Percentiles rank a stretch among this genome's conserved stretches.
phyloP scores from a whole-genome alignment of 2,797 vertebrate species.

The Neostethus bicornis region DNA sequence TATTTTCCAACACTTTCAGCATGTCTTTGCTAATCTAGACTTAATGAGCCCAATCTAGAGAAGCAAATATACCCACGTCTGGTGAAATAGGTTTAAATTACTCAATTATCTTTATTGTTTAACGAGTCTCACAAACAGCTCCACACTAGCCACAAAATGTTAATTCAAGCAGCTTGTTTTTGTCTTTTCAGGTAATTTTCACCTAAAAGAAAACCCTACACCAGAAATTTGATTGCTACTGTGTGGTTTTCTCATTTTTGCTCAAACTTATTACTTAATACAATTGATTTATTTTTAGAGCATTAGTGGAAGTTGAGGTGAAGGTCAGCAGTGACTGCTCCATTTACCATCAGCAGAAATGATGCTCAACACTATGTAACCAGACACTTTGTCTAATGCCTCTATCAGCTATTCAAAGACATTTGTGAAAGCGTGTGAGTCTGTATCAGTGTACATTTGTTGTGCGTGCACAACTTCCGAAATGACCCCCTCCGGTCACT shows the following conservation, averaged over 20 bases:
- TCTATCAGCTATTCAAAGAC: constrained; percentile 43
- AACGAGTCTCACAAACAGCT: neutral
- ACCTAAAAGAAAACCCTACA: too few relatives aligned
- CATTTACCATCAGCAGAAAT: constrained; percentile 20
- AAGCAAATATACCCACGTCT: constrained; percentile 8
- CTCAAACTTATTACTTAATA: too few relatives aligned
- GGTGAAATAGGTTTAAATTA: neutral
- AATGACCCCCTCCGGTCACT: constrained; percentile 9
- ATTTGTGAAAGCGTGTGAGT: constrained; percentile 7
- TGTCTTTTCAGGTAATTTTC: too few relatives aligned
- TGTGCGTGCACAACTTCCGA: constrained; percentile 10
- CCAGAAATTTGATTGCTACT: too few relatives aligned
- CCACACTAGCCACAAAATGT: constrained; percentile 4
- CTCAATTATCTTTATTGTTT: neutral
- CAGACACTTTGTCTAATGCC: constrained; percentile 35
- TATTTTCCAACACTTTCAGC: neutral
- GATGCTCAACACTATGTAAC: constrained; percentile 23
- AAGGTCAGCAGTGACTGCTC: constrained; percentile 7
- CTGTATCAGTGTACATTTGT: neutral
- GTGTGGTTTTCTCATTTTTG: too few relatives aligned
- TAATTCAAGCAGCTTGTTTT: neutral
- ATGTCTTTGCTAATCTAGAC: constrained; percentile 3
- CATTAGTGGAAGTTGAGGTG: too few relatives aligned
- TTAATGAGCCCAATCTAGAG: constrained; percentile 15
- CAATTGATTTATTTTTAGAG: too few relatives aligned